Conservation (phyloP, 2,888 invertebrate species). For the Platerodrilus igneus region DNA sequence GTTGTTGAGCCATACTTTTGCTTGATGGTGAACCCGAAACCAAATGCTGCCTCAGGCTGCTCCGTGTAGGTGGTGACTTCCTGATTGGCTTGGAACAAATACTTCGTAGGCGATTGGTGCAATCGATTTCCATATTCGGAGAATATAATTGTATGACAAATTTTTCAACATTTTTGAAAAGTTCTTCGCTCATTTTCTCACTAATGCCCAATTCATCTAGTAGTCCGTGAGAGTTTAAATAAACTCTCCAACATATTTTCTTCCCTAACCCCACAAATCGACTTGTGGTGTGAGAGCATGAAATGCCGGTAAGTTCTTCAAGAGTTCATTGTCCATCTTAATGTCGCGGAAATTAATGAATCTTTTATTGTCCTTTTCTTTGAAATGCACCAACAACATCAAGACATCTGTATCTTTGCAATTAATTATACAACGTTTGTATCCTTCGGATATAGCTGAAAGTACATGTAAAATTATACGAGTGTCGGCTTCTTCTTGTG, state of each 20-base stretch:
- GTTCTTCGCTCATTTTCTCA: too few species aligned
- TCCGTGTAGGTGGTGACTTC: too few species aligned
- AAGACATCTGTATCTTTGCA: constrained; percentile 16
- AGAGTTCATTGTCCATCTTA: constrained; percentile 8
- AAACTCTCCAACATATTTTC: constrained; percentile 18
- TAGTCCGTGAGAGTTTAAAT: too few species aligned
- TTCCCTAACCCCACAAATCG: constrained; percentile 22
- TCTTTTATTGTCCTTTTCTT: constrained; percentile 8
- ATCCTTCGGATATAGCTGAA: constrained; percentile 6
- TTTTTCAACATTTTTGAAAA: too few species aligned
- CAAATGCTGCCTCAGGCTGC: too few species aligned
- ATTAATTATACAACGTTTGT: constrained; percentile 1
- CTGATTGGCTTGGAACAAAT: too few species aligned
- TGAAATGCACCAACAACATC: constrained; percentile 18
- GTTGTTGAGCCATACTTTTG: too few species aligned
- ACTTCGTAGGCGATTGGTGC: too few species aligned
- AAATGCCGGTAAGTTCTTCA: constrained; percentile 22
- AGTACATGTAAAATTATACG: constrained; percentile 22
- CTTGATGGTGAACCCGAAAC: too few species aligned
- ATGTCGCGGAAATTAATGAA: constrained; percentile 21
- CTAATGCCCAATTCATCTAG: too few species aligned
- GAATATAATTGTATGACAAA: too few species aligned
- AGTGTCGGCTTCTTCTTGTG: constrained; percentile 24
- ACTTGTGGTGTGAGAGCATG: constrained; percentile 25
- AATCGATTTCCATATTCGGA: too few species aligned